Evolutionary conservation across 2,113 vertebrate genomes (phyloP).

Genomic region (Oncorhynchus nerka): DNA sequence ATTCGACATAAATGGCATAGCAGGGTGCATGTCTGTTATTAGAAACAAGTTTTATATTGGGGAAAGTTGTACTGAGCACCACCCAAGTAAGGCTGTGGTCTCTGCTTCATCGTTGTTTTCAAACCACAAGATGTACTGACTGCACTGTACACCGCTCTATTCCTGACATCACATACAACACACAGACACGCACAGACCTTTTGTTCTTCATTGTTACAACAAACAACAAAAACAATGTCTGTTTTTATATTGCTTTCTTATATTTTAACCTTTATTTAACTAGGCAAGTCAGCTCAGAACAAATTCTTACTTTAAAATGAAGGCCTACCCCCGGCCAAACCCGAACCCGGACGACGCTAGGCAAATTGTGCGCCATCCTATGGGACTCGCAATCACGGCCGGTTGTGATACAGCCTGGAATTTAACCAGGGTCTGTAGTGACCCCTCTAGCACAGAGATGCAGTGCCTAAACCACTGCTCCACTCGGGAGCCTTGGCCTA

Average conservation of each 20-base stretch:
- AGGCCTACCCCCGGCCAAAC: too few species aligned
- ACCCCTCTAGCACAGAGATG: too few species aligned
- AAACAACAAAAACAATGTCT: background rate
- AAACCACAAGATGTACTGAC: background rate
- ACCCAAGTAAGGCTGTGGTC: conserved; percentile 25
- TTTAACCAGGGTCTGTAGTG: too few species aligned
- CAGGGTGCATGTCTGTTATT: conserved; percentile 29
- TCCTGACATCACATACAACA: background rate
- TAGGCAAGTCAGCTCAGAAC: too few species aligned
- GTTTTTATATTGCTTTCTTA: background rate
- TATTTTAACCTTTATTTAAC: too few species aligned
- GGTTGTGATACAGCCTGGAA: too few species aligned
- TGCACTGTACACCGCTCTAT: background rate
- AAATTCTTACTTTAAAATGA: too few species aligned
- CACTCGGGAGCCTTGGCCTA: too few species aligned
- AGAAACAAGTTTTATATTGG: conserved; percentile 30
- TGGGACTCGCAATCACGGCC: too few species aligned
- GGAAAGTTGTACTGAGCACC: background rate
- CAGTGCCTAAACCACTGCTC: too few species aligned
- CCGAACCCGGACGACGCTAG: too few species aligned
- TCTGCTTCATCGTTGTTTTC: conserved; percentile 20
- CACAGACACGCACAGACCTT: background rate
- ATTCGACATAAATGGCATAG: background rate
- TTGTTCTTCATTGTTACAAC: background rate
- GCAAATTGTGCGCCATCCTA: too few species aligned